Evolutionary conservation across 2,888 invertebrate species (phyloP), one percentile per base, ranked within the genome.

Genomic region (Xestia sexstrigata): DNA sequence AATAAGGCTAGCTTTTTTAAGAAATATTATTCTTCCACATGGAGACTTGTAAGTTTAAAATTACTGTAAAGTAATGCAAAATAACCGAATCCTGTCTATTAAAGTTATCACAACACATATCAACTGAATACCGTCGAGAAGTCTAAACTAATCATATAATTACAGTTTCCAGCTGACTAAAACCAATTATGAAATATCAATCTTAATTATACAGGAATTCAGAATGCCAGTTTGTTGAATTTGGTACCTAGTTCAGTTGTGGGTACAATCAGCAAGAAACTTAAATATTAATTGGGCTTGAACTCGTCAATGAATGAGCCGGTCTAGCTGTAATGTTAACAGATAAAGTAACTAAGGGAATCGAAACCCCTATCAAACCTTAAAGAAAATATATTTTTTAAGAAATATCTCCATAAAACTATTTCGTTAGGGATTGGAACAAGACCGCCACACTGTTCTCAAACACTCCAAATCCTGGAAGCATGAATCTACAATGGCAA

Each of bases 161-260:
- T 82, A 70, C 42, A 39, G 66, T 55, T 55, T n/a, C 20, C 20
- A 69, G 23, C 52, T n/a, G 74, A 67, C 60, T 45, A 63, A 45
- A 26, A 52, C 30, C n/a, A 72, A 82, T 82, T 77, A 67, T 58
- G 67, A 83, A 83, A 83, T 82, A 71, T 70, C 69, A 85, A 79
- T 82, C 79, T 68, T 74, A 82, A 82, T 79, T 76, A 72, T 39
- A 69, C 39, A 15, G 45, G 58, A 60, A 65, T 74, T 65, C 65
- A 11, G 63, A 65, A 66, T 42, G 52, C 30, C 45, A 23, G 23
- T 39, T 63, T 11, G 23, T 23, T 20, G 9, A 62, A 11, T 62
- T 62, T 35, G 35, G 62, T 23, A 62, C n/a, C n/a, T n/a, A n/a
- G 62, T 62, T 35, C 23, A 62, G 1, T 6, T 23, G 35, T 62